Evolutionary conservation across 2,797 vertebrate genomes (phyloP).

Genomic region (Acomys russatus): DNA sequence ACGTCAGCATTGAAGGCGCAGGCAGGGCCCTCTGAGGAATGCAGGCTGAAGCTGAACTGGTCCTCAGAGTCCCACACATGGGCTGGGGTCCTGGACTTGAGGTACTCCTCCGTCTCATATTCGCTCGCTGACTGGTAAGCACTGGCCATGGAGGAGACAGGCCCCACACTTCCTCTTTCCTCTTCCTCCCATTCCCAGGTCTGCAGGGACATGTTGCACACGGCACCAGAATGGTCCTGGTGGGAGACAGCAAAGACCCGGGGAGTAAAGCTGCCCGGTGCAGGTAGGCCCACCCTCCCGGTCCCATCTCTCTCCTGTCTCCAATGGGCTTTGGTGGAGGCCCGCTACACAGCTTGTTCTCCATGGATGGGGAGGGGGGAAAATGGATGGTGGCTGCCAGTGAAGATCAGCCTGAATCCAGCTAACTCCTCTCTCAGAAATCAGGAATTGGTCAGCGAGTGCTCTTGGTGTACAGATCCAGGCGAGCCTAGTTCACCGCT

Average conservation of each 20-base stretch:
- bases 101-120: not conserved
- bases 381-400: not conserved
- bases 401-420: not conserved
- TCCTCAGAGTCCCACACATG: not conserved
- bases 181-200: constrained; percentile 63
- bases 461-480: not conserved
- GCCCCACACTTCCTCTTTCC: not conserved
- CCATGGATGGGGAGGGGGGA: not conserved
- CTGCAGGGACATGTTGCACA: constrained; percentile 19
- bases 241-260: not conserved
- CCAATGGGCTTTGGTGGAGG: not conserved
- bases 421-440: not conserved
- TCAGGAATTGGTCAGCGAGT: not conserved
- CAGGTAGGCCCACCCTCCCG: too few species aligned
- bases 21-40: fast-evolving
- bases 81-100: not conserved
- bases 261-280: not conserved
- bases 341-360: not conserved
- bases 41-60: not conserved
- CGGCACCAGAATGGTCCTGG: not conserved
- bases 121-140: not conserved
- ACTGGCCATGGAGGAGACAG: not conserved
- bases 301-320: not conserved
- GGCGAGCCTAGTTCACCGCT: not conserved
- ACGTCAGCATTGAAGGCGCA: not conserved